A percentile compares a stretch with the other conserved stretches of the same genome.
Evolutionary conservation across 2,888 invertebrate species (phyloP).

Genomic region (Merodon equestris): DNA sequence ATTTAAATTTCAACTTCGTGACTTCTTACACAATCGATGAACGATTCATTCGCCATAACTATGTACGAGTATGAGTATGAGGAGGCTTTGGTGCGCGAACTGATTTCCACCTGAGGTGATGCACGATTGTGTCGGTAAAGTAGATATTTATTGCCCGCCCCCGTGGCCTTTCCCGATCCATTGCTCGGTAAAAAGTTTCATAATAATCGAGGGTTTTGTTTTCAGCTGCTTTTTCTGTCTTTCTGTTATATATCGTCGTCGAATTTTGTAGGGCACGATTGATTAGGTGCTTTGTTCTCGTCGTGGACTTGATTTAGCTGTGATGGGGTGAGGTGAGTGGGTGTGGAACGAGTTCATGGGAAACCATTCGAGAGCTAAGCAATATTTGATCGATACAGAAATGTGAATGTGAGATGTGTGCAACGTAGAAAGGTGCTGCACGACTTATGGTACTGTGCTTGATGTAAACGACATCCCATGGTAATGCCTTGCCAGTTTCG

Average conservation of each 20-base stretch:
- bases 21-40: slow-evolving; percentile 63
- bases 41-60: slow-evolving; percentile 29
- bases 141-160: slow-evolving; percentile 51
- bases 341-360: no score
- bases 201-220: slow-evolving; percentile 50
- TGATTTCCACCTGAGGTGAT: slow-evolving; percentile 68
- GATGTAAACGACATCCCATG: no score
- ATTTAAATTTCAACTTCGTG: slow-evolving; percentile 66
- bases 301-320: slow-evolving; percentile 17
- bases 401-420: no score
- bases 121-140: slow-evolving; percentile 59
- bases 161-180: slow-evolving; percentile 34
- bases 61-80: not conserved
- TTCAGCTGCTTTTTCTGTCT: slow-evolving; percentile 10
- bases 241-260: slow-evolving; percentile 14
- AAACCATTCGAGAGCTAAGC: no score
- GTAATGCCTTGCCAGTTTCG: no score
- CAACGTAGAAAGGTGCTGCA: no score
- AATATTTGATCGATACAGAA: no score
- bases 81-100: slow-evolving; percentile 35
- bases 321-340: slow-evolving; percentile 3
- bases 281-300: slow-evolving; percentile 15
- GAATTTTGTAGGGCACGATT: slow-evolving; percentile 52
- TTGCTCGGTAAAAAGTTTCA: slow-evolving; percentile 50
- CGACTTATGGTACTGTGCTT: no score